A percentile compares a stretch with the other conserved stretches of the same genome.
phyloP scores from a whole-genome alignment of 2,797 vertebrate species.

The Pantherophis vulpinus region DNA sequence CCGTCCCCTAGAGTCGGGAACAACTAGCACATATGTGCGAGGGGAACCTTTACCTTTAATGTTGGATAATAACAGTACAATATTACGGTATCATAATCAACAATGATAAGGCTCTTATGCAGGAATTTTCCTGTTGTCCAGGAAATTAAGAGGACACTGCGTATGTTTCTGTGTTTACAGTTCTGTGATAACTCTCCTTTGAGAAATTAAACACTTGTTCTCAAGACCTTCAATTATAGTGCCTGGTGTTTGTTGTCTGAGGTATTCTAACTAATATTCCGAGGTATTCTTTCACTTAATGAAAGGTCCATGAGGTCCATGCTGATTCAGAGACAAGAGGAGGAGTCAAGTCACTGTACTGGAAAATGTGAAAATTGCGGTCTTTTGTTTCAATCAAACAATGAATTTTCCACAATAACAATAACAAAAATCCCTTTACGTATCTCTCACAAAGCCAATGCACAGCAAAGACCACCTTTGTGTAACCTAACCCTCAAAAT shows the following conservation, averaged over 20 bases:
- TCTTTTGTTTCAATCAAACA: constrained; percentile 65
- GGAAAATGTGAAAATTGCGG: constrained; percentile 55
- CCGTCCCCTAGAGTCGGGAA: no score
- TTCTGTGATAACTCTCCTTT: background rate
- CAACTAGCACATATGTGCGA: no score
- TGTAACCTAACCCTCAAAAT: constrained; percentile 46
- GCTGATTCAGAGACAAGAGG: constrained; percentile 44
- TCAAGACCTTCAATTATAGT: background rate
- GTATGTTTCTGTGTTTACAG: background rate
- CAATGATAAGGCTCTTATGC: background rate
- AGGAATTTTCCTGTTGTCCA: background rate
- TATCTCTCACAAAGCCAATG: constrained; percentile 52
- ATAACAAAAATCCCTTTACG: constrained; percentile 12
- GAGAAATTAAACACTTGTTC: background rate
- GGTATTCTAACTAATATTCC: constrained; percentile 26
- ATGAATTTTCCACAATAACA: constrained; percentile 56
- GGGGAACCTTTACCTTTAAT: no score
- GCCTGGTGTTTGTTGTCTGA: constrained; percentile 17
- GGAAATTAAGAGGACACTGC: background rate
- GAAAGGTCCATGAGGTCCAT: constrained; percentile 1
- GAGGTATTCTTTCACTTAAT: constrained; percentile 48
- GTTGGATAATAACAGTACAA: background rate
- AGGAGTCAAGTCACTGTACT: constrained; percentile 45
- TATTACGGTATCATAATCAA: background rate
- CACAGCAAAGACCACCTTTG: constrained; percentile 53